Conservation (phyloP, 2,113 vertebrate genomes). For the Callipepla californica region DNA sequence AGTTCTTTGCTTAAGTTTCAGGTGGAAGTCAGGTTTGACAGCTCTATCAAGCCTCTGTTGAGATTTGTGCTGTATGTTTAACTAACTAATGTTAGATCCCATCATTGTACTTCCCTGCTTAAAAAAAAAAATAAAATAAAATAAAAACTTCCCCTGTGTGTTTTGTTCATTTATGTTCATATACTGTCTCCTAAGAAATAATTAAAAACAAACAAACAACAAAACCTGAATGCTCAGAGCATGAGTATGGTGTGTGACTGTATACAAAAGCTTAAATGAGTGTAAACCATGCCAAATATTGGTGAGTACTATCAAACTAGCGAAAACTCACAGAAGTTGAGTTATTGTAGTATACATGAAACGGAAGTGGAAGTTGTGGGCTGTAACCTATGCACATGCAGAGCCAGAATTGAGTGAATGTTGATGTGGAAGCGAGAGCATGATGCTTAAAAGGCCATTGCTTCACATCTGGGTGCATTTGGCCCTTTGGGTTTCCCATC, state of each 20-base stretch:
- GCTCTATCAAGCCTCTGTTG: neutral
- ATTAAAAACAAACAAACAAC: neutral
- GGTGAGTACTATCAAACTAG: neutral
- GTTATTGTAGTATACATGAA: neutral
- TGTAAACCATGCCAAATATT: neutral
- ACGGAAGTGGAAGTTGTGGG: neutral
- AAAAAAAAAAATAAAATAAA: too few species aligned
- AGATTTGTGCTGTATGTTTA: neutral
- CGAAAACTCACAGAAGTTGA: neutral
- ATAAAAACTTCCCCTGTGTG: fast-evolving
- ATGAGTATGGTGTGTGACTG: neutral
- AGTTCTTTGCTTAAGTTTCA: neutral
- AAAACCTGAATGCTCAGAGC: neutral
- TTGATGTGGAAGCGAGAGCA: neutral
- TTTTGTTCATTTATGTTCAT: neutral
- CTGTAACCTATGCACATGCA: neutral
- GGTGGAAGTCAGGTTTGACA: constrained; percentile 2
- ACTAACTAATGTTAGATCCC: neutral
- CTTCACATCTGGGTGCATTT: neutral
- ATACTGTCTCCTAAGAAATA: neutral
- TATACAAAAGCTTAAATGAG: neutral
- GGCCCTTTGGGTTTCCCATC: neutral
- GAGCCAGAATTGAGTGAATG: neutral
- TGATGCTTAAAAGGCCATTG: neutral
- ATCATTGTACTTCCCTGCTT: neutral